Evolutionary conservation across 1,140 invertebrate genomes (phyloP), one percentile per base, ranked within the genome.

Genomic region (Tetramorium simillimum): DNA sequence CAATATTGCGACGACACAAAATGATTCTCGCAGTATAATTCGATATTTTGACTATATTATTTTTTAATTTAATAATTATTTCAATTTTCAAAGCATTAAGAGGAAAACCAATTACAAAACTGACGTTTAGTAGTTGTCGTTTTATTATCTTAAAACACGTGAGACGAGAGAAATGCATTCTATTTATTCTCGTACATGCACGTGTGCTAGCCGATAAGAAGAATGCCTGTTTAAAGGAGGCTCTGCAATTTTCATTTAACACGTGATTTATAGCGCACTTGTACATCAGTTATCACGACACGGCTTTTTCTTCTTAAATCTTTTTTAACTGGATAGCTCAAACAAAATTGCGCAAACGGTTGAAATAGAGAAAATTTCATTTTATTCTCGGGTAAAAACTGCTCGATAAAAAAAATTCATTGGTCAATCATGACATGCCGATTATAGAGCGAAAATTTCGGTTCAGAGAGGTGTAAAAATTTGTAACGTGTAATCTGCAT

Each of bases 91-190:
- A 73, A 73, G 53, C 16, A 53, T 51, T 33, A 18, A 53, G 0
- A 73, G 18, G 21, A 37, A 70, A 46, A 28, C 18, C 4, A 69
- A 46, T 33, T 53, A 33, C 1, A 72, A 5, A 65, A 65, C n/a
- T 7, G 2, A 43, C 21, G 4, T 46, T 46, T 10, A 46, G 10
- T 46, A 46, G 3, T 43, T 10, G 16, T 76, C 10, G 18, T 56
- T 56, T 60, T 77, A 43, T 62, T 76, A 28, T 62, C 16, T 77
- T 14, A 5, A 63, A 43, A 18, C 75, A 77, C 56, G 75, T 77
- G 75, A 46, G 18, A 37, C 24, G 16, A 77, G 24, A 63, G 56
- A 62, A 62, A 77, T 77, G 56, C 56, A 63, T 63, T 62, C 18
- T 63, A 46, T 63, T 33, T 77, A 9, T 40, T 33, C 33, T 33